A percentile compares a stretch with the other conserved stretches of the same genome.
Evolutionary conservation across 92 coral and sea anemone genomes (phyloP).

Genomic region (Micromussa lordhowensis): DNA sequence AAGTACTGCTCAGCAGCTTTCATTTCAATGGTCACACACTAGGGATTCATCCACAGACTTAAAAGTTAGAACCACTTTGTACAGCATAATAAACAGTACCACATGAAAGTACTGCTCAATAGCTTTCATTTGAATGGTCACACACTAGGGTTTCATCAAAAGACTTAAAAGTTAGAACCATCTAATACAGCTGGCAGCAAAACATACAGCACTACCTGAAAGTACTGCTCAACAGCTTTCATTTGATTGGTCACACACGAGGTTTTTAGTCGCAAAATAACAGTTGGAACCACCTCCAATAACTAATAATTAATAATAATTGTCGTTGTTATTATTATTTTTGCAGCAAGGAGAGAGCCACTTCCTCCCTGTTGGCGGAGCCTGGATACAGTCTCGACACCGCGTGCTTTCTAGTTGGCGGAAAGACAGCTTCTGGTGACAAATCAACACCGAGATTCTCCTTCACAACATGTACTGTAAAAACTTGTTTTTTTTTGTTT

Average conservation of each 20-base stretch:
- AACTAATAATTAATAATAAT: too few relatives aligned
- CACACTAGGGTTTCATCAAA: too few relatives aligned
- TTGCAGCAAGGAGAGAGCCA: constrained; percentile 75
- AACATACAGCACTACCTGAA: too few relatives aligned
- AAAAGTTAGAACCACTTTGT: too few relatives aligned
- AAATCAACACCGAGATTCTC: constrained; percentile 70
- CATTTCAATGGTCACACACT: too few relatives aligned
- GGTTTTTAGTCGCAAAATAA: too few relatives aligned
- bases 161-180: too few relatives aligned
- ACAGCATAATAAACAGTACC: not conserved
- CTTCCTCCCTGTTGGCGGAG: constrained; percentile 84
- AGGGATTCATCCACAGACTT: too few relatives aligned
- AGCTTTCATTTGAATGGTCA: constrained; percentile 1
- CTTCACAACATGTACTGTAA: constrained; percentile 70
- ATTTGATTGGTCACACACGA: not conserved
- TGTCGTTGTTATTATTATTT: not conserved
- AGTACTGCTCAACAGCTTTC: too few relatives aligned
- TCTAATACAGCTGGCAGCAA: too few relatives aligned
- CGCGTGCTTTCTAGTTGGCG: constrained; percentile 85
- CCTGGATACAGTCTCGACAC: constrained; percentile 92
- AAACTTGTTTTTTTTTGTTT: not conserved
- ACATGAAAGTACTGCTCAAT: not conserved
- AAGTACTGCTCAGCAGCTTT: too few relatives aligned
- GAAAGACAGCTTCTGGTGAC: constrained; percentile 63
- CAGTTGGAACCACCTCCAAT: too few relatives aligned